A percentile compares a stretch with the other conserved stretches of the same genome.
These are phyloP conservation scores for Anastrepha ludens DNA, from an alignment of 1,140 invertebrate species.

Conservation along the genomic window DNA sequence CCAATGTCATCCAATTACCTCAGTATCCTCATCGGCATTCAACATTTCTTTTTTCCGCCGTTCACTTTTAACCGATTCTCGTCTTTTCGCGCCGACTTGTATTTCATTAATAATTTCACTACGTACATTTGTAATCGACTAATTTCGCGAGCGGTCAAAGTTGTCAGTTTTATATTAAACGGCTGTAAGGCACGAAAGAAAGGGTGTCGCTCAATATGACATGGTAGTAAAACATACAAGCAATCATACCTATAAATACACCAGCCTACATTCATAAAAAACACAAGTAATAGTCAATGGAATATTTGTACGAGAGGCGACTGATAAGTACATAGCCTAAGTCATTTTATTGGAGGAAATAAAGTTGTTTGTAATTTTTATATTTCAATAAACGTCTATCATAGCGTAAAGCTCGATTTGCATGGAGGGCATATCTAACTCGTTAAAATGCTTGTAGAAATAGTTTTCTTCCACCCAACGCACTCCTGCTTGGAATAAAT, in stretches of 20 bases:
- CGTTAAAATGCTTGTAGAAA: too few species aligned
- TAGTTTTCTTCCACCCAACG: too few species aligned
- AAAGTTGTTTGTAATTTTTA: too few species aligned
- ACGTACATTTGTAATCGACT: slow-evolving; percentile 6
- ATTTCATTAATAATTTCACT: slow-evolving; percentile 38
- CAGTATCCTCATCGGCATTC: slow-evolving; percentile 32
- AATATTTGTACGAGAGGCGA: background rate
- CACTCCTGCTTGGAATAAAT: too few species aligned
- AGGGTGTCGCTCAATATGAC: slow-evolving; percentile 5
- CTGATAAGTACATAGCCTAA: background rate
- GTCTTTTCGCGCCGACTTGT: slow-evolving; percentile 34
- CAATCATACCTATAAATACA: background rate
- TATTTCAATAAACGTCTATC: too few species aligned
- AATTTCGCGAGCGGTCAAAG: slow-evolving; percentile 29
- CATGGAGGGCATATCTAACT: too few species aligned
- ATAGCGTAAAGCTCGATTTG: too few species aligned
- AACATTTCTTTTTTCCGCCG: background rate
- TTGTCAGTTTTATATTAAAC: slow-evolving; percentile 39
- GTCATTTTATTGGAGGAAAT: too few species aligned
- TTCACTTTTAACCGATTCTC: background rate
- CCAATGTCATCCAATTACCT: background rate
- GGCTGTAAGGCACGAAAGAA: background rate
- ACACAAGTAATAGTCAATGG: background rate
- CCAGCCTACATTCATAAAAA: background rate
- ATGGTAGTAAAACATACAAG: background rate